Evolutionary conservation across 2,113 vertebrate genomes (phyloP), one percentile per base, ranked within the genome.

Genomic region (Lampris megalopsis): DNA sequence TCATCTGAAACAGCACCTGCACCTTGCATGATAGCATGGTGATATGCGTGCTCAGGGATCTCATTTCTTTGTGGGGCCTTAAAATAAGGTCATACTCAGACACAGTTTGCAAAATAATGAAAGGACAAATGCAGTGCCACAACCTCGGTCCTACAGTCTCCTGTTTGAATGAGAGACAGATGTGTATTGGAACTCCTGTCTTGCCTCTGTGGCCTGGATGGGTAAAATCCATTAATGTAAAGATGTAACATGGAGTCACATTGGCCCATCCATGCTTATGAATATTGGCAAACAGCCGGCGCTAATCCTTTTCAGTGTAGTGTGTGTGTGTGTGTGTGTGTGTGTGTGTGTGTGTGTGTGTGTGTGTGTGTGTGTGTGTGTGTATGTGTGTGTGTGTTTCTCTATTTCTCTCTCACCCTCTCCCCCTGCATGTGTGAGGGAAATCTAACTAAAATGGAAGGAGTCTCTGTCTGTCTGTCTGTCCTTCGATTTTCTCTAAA

Each of bases 181-280:
- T 61, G 53, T 36, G 52, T 57, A 41, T 65, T 49, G 58, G 35
- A 60, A 40, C 45, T 54, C 11, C 9, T 53, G 35, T 37, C 13
- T 9, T 63, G 36, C 35, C 24, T 11, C 50, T 24, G 24, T 24
- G 24, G 24, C 24, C 24, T 13, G 24, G 41, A 8, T 57, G 49
- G 52, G 59, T 63, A 50, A 77, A 64, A 43, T 43, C 13, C 47
- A 59, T 63, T 64, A 72, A 77, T 79, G 63, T 77, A 64, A 78
- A 85, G 77, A 60, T 81, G 69, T 73, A 77, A 71, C 73, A 78
- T 63, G 41, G 43, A 83, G 71, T 52, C 82, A 53, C 58, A 73
- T 48, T 65, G 49, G 69, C 77, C 81, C 80, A 83, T 88, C 75
- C 88, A 79, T 71, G 60, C 64, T 68, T 73, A 76, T 71, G 63